Evolutionary conservation across 1,140 invertebrate species (phyloP).

Genomic region (Chrysopa pallens): DNA sequence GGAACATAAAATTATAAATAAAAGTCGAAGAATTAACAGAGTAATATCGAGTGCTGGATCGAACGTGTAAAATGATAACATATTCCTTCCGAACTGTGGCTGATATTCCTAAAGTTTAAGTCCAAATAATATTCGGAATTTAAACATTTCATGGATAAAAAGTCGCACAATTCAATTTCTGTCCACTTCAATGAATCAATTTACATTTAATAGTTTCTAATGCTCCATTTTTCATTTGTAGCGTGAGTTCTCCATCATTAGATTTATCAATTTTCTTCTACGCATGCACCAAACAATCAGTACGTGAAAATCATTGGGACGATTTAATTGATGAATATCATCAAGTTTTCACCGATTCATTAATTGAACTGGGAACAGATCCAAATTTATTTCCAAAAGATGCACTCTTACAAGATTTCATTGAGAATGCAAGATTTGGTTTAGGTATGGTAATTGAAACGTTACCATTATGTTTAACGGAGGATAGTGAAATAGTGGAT

Average conservation of each 20-base stretch:
- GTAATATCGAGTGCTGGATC: too few species aligned
- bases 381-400: slow-evolving; percentile 35
- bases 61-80: too few species aligned
- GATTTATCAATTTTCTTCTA: slow-evolving; percentile 45
- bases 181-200: too few species aligned
- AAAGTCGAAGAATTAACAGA: too few species aligned
- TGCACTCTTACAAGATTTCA: slow-evolving; percentile 29
- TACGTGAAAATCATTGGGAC: slow-evolving; percentile 35
- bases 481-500: slow-evolving; percentile 36
- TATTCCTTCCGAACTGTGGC: too few species aligned
- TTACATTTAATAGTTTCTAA: too few species aligned
- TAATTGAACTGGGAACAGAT: slow-evolving; percentile 36
- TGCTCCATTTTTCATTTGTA: background rate
- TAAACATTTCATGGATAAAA: too few species aligned
- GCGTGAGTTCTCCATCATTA: slow-evolving; percentile 33
- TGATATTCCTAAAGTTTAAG: too few species aligned
- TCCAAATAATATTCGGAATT: too few species aligned
- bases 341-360: slow-evolving; percentile 28
- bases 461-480: slow-evolving; percentile 35
- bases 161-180: too few species aligned
- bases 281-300: slow-evolving; percentile 34
- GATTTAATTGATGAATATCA: slow-evolving; percentile 35
- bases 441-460: slow-evolving; percentile 41
- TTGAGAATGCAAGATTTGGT: slow-evolving; percentile 39
- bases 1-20: too few species aligned